Percentiles rank a stretch among this genome's conserved stretches.
These are phyloP conservation scores for Gibbula magus DNA, from an alignment of 2,888 invertebrate genomes.

Conservation along the genomic window DNA sequence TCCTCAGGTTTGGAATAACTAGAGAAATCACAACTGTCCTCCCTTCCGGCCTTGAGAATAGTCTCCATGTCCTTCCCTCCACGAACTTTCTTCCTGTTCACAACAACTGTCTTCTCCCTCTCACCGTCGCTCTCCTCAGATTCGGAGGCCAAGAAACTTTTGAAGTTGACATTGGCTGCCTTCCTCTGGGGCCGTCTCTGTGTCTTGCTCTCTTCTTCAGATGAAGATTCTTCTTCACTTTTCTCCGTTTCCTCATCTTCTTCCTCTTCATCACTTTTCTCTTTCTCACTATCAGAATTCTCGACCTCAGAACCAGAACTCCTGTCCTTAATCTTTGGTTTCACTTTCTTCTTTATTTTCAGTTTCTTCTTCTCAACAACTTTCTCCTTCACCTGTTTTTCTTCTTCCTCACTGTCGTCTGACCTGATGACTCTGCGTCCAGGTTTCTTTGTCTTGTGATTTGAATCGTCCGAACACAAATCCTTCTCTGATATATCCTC, in stretches of 20 bases:
- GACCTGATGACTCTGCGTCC: slow-evolving; percentile 9
- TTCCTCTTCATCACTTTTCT: slow-evolving; percentile 20
- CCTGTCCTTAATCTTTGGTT: slow-evolving; percentile 16
- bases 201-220: slow-evolving; percentile 40
- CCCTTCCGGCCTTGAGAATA: slow-evolving; percentile 44
- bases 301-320: slow-evolving; percentile 17
- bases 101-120: slow-evolving; percentile 25
- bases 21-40: slow-evolving; percentile 29
- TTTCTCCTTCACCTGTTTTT: slow-evolving; percentile 25
- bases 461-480: slow-evolving; percentile 36
- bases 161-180: slow-evolving; percentile 15
- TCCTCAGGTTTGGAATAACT: slow-evolving; percentile 5
- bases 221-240: slow-evolving; percentile 33
- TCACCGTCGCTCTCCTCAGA: slow-evolving; percentile 36
- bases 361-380: slow-evolving; percentile 20
- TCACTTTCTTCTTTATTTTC: slow-evolving; percentile 41
- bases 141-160: not conserved
- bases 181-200: slow-evolving; percentile 8
- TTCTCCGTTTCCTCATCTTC: slow-evolving; percentile 26
- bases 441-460: slow-evolving; percentile 30
- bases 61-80: slow-evolving; percentile 31
- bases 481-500: slow-evolving; percentile 42
- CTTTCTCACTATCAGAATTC: slow-evolving; percentile 25
- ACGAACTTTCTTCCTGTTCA: slow-evolving; percentile 29
- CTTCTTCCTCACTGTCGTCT: slow-evolving; percentile 30